Conservation (phyloP, 1,140 invertebrate genomes). For the Coelopa frigida region DNA sequence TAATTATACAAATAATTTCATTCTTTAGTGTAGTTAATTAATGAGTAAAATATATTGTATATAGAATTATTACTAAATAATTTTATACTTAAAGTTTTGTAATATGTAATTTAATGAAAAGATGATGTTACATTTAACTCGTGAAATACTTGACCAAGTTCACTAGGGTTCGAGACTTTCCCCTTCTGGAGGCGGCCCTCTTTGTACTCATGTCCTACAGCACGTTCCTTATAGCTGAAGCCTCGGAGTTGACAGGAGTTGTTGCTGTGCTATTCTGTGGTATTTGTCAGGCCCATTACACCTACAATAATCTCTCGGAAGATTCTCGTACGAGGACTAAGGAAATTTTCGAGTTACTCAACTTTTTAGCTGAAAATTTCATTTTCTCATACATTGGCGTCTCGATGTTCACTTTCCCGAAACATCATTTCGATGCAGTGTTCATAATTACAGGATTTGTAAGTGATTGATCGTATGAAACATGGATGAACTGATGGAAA, state of each 20-base stretch:
- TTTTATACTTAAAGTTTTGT: conserved; percentile 2
- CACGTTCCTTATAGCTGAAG: conserved; percentile 94
- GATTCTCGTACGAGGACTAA: conserved; percentile 87
- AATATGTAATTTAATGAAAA: neutral
- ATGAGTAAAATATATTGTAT: neutral
- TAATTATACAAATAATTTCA: no score
- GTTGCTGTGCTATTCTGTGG: conserved; percentile 97
- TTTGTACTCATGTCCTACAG: conserved; percentile 98
- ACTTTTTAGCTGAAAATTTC: conserved; percentile 97
- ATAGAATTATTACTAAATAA: neutral
- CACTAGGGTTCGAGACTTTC: conserved; percentile 88
- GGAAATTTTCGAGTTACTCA: conserved; percentile 89
- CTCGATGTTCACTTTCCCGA: conserved; percentile 95
- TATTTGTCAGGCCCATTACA: conserved; percentile 98
- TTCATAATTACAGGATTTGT: conserved; percentile 93
- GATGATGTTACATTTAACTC: conserved; percentile 31
- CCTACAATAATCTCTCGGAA: conserved; percentile 91
- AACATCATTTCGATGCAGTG: conserved; percentile 84
- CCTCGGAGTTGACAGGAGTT: conserved; percentile 90
- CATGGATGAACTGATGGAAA: neutral
- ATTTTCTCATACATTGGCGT: conserved; percentile 99
- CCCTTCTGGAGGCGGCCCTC: conserved; percentile 89
- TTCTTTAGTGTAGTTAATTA: no score
- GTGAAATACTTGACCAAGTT: conserved; percentile 81
- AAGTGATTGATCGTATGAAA: conserved; percentile 33